phyloP scores from a whole-genome alignment of 1,140 invertebrate species.

The Cylas formicarius region DNA sequence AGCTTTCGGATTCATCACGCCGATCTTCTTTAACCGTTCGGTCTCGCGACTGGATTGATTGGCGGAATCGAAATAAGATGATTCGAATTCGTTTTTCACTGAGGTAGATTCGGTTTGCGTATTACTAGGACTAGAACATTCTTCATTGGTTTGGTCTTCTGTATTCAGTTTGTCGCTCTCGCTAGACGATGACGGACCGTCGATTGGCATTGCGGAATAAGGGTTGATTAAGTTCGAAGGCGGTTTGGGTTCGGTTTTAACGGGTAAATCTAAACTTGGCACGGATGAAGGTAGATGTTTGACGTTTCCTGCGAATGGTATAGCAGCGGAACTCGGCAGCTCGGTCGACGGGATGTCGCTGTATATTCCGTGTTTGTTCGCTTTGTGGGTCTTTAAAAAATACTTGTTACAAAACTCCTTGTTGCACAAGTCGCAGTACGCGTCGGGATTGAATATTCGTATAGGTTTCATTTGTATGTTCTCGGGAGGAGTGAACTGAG shows the following conservation, averaged over 20 bases:
- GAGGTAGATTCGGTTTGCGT: conserved; percentile 34
- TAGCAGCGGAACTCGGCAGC: conserved; percentile 39
- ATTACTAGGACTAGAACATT: conserved; percentile 32
- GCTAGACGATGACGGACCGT: conserved; percentile 29
- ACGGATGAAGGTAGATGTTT: conserved; percentile 35
- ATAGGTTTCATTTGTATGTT: conserved; percentile 55
- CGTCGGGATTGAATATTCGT: conserved; percentile 89
- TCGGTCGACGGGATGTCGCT: conserved; percentile 51
- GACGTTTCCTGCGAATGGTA: conserved; percentile 30
- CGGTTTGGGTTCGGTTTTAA: conserved; percentile 39
- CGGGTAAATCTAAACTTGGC: conserved; percentile 41
- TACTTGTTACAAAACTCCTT: conserved; percentile 99
- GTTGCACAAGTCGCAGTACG: conserved; percentile 94
- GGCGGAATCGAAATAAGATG: conserved; percentile 35
- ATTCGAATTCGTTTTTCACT: conserved; percentile 36
- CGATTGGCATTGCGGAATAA: conserved; percentile 22
- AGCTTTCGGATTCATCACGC: conserved; percentile 77
- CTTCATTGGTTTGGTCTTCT: conserved; percentile 26
- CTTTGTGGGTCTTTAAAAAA: conserved; percentile 95
- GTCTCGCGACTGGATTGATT: conserved; percentile 35
- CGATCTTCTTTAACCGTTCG: conserved; percentile 62
- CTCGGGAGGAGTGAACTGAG: conserved; percentile 45
- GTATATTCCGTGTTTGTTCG: conserved; percentile 89
- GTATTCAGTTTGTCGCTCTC: conserved; percentile 28
- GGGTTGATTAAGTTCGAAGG: conserved; percentile 22